phyloP scores from a whole-genome alignment of 2,797 vertebrate genomes.

The Mico argentatus region DNA sequence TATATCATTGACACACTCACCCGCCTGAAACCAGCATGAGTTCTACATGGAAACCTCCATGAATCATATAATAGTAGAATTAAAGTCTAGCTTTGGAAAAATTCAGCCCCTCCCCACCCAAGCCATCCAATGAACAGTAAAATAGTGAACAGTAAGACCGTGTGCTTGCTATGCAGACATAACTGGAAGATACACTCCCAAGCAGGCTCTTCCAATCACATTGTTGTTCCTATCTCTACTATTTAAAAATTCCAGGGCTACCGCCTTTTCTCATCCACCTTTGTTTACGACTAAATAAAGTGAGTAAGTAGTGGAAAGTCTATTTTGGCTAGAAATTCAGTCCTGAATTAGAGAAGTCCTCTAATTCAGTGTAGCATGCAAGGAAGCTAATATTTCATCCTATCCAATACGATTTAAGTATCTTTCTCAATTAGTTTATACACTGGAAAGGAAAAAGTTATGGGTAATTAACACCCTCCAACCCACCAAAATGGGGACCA shows the following conservation, averaged over 20 bases:
- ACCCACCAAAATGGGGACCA: neutral
- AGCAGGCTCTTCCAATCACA: neutral
- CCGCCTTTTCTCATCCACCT: neutral
- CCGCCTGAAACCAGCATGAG: neutral
- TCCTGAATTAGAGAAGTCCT: neutral
- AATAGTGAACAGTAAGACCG: neutral
- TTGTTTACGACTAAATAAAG: neutral
- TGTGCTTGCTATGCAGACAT: neutral
- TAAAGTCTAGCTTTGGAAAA: neutral
- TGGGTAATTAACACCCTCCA: conserved; percentile 15
- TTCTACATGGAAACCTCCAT: neutral
- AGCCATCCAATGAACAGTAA: neutral
- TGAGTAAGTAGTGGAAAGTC: neutral
- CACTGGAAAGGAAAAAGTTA: conserved; percentile 11
- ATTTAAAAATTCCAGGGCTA: neutral
- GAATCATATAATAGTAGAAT: neutral
- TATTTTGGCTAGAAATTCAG: conserved; percentile 12
- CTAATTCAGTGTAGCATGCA: neutral
- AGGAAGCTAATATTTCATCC: conserved; percentile 11
- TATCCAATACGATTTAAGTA: neutral
- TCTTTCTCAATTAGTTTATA: conserved; percentile 43
- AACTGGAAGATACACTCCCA: neutral
- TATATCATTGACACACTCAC: neutral
- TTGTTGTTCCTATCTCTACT: too few species aligned
- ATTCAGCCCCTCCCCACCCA: neutral